Percentiles rank a stretch among this genome's conserved stretches.
Conservation (phyloP, 2,797 vertebrate species). For the Oreortyx pictus region DNA sequence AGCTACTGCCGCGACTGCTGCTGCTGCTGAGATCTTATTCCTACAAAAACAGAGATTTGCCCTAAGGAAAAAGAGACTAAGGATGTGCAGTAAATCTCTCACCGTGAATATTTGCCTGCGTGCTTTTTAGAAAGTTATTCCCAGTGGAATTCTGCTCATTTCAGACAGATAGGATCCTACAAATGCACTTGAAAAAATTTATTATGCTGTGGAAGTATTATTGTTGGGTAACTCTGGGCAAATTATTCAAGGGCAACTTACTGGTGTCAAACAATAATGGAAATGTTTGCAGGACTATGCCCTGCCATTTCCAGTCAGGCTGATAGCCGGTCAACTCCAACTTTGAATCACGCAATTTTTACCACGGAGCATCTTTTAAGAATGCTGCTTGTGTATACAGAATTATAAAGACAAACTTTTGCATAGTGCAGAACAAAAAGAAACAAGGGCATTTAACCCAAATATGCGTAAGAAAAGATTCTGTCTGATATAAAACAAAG, state of each 20-base stretch:
- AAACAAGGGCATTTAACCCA: slow-evolving; percentile 5
- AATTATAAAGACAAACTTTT: slow-evolving; percentile 36
- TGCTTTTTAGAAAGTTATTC: slow-evolving; percentile 35
- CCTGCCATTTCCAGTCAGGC: neutral
- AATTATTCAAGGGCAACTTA: slow-evolving; percentile 4
- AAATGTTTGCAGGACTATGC: slow-evolving; percentile 4
- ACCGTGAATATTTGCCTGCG: slow-evolving; percentile 19
- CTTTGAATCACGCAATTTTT: neutral
- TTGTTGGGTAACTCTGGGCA: neutral
- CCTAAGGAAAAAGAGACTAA: slow-evolving; percentile 5
- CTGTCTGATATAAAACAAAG: neutral
- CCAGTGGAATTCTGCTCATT: slow-evolving; percentile 37
- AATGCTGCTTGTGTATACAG: neutral
- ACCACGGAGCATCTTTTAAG: neutral
- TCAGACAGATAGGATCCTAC: neutral
- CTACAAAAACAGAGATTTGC: slow-evolving; percentile 18
- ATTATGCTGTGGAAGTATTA: neutral
- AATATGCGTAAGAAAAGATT: slow-evolving; percentile 11
- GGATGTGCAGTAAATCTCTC: slow-evolving; percentile 21
- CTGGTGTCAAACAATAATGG: neutral
- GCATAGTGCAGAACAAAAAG: slow-evolving; percentile 2
- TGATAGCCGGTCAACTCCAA: neutral
- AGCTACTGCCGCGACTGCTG: neutral
- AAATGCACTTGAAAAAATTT: slow-evolving; percentile 12
- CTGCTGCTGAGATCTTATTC: neutral